Evolutionary conservation across 1,140 invertebrate species (phyloP).

Genomic region (Drosophila azteca): DNA sequence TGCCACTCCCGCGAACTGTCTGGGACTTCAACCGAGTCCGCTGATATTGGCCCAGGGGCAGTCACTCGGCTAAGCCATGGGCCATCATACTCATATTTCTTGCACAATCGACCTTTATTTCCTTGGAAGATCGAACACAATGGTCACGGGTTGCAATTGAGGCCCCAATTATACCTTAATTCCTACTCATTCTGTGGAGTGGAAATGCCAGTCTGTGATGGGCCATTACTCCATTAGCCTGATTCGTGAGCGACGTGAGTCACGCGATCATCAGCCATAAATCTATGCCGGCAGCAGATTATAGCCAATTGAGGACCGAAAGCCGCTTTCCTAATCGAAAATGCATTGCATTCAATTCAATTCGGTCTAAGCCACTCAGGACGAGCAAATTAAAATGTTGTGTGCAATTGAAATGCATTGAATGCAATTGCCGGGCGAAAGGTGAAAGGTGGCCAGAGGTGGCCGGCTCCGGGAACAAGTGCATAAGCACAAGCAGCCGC

Average conservation of each 20-base stretch:
- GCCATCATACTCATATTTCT: not conserved
- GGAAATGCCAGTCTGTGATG: no score
- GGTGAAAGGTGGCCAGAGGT: constrained; percentile 9
- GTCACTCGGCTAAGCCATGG: not conserved
- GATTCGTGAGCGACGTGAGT: not conserved
- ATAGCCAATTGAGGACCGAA: constrained; percentile 33
- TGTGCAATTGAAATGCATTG: constrained; percentile 65
- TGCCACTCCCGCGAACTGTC: no score
- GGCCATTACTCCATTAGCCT: no score
- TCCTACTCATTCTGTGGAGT: no score
- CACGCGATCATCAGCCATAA: constrained; percentile 9
- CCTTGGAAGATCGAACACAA: constrained; percentile 7
- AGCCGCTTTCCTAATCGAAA: constrained; percentile 57
- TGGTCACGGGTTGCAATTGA: no score
- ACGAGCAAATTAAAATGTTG: constrained; percentile 64
- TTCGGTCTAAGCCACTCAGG: not conserved
- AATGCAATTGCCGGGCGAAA: constrained; percentile 46
- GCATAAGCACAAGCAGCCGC: constrained; percentile 6
- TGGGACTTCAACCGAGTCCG: no score
- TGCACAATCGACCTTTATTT: constrained; percentile 17
- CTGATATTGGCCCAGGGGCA: no score
- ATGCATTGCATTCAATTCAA: constrained; percentile 66
- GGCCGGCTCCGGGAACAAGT: constrained; percentile 14
- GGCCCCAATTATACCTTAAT: no score
- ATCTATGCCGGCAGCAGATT: constrained; percentile 1